A percentile compares a stretch with the other conserved stretches of the same genome.
These are phyloP conservation scores for Drosophila carrolli DNA, from an alignment of 1,140 invertebrate genomes.

Conservation along the genomic window DNA sequence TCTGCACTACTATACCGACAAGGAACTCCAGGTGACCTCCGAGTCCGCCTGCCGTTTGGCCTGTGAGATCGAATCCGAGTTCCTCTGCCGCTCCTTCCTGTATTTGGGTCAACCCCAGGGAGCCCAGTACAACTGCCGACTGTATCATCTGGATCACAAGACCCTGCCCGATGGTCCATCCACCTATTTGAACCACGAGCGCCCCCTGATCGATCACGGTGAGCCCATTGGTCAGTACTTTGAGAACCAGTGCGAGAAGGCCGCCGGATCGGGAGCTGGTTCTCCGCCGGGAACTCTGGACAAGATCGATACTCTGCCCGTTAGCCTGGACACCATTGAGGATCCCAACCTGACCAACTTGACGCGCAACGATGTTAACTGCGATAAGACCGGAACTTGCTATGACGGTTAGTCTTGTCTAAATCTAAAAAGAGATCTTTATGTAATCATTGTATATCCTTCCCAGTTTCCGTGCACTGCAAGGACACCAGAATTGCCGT, in stretches of 20 bases:
- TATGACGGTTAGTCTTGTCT: constrained; percentile 91
- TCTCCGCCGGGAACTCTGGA: constrained; percentile 63
- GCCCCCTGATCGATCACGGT: constrained; percentile 95
- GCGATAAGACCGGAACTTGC: constrained; percentile 97
- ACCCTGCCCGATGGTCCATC: constrained; percentile 95
- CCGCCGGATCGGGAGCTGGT: constrained; percentile 77
- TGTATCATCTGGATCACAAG: constrained; percentile 96
- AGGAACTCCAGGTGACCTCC: constrained; percentile 94
- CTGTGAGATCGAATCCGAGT: constrained; percentile 96
- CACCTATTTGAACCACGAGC: constrained; percentile 94
- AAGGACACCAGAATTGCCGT: constrained; percentile 97
- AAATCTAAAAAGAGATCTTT: background rate
- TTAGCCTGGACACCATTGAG: constrained; percentile 90
- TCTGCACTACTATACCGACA: constrained; percentile 96
- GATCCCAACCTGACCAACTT: constrained; percentile 89
- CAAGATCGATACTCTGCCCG: constrained; percentile 87
- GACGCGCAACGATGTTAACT: constrained; percentile 92
- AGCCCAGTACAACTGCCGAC: constrained; percentile 93
- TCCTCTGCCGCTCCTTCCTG: constrained; percentile 95
- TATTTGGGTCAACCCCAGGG: constrained; percentile 91
- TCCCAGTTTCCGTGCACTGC: constrained; percentile 95
- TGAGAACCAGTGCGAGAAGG: constrained; percentile 94
- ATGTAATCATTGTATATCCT: no score
- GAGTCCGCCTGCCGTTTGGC: constrained; percentile 94
- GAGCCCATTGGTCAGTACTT: constrained; percentile 94